phyloP scores from a whole-genome alignment of 92 coral and sea anemone species.

The Desmophyllum pertusum region DNA sequence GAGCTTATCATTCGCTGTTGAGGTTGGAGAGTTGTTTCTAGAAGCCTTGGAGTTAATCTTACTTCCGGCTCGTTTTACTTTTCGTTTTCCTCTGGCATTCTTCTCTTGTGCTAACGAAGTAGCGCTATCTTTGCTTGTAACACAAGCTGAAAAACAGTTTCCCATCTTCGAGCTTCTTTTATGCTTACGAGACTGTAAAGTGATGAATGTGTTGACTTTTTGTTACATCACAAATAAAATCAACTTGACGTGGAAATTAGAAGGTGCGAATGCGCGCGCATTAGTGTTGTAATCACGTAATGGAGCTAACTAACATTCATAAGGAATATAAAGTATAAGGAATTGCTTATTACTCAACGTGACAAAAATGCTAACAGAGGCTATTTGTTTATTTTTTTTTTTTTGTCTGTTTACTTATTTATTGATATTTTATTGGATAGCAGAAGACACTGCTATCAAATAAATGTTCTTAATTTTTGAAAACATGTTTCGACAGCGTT shows the following conservation, averaged over 20 bases:
- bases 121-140: not conserved
- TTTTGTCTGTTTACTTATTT: too few species aligned
- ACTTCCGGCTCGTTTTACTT: not conserved
- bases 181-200: not conserved
- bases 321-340: too few species aligned
- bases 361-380: too few species aligned
- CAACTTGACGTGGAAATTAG: not conserved
- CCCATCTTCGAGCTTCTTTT: conserved; percentile 20
- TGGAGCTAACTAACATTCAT: too few species aligned
- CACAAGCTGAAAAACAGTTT: conserved; percentile 12
- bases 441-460: too few species aligned
- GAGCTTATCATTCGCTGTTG: not conserved
- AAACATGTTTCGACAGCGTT: too few species aligned
- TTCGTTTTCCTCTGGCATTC: not conserved
- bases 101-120: conserved; percentile 5
- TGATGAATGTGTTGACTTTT: not conserved
- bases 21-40: not conserved
- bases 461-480: too few species aligned
- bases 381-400: too few species aligned
- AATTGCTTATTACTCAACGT: too few species aligned
- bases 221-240: conserved; percentile 26
- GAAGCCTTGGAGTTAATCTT: not conserved
- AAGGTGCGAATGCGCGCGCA: conserved; percentile 33
- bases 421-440: too few species aligned
- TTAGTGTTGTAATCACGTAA: too few species aligned